A percentile compares a stretch with the other conserved stretches of the same genome.
Evolutionary conservation across 2,797 vertebrate genomes (phyloP).

Genomic region (Ptychobarbus kaznakovi): DNA sequence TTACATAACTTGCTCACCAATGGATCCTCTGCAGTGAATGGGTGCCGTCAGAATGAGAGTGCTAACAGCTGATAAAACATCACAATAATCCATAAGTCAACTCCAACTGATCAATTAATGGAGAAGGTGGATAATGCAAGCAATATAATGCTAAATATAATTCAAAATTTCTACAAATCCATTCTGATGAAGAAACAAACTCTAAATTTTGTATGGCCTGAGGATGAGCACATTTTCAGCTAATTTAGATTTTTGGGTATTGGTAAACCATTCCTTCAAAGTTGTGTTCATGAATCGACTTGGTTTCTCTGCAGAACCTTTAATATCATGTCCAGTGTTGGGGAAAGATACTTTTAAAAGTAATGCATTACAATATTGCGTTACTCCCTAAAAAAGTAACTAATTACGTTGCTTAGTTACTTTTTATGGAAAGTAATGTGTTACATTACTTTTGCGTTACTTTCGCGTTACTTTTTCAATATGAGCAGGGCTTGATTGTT

Average conservation of each 20-base stretch:
- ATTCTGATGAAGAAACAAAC: neutral
- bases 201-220: neutral
- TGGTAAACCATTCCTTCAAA: neutral
- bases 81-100: neutral
- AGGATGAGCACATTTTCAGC: neutral
- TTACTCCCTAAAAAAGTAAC: too few relatives aligned
- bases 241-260: neutral
- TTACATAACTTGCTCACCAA: neutral
- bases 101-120: too few relatives aligned
- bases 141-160: neutral
- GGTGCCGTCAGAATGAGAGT: neutral
- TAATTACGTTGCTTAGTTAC: too few relatives aligned
- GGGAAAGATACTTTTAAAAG: too few relatives aligned
- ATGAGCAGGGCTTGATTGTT: too few relatives aligned
- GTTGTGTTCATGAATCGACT: neutral
- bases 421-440: too few relatives aligned
- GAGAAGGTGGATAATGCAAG: neutral
- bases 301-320: neutral
- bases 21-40: neutral
- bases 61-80: neutral
- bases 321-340: neutral
- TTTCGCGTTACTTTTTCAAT: too few relatives aligned
- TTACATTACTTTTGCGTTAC: too few relatives aligned
- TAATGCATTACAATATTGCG: too few relatives aligned
- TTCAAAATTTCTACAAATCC: neutral